These are phyloP conservation scores for Drosophila fuyamai DNA, from an alignment of 1,140 invertebrate species.

Conservation along the genomic window DNA sequence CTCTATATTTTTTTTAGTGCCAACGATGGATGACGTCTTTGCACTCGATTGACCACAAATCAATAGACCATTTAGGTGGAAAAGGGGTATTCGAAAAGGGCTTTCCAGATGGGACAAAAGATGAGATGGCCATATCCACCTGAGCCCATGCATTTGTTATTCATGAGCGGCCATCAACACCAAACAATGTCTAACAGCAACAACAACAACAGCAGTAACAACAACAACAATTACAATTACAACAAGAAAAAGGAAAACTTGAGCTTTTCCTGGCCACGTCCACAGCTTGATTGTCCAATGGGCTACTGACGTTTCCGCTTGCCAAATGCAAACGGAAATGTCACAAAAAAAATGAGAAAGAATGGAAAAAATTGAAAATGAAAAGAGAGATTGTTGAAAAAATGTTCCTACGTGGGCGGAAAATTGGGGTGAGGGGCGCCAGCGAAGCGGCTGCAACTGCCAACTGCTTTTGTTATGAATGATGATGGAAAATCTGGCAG, in stretches of 20 bases:
- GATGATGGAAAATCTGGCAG: constrained; percentile 80
- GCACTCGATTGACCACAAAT: constrained; percentile 64
- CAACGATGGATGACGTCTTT: constrained; percentile 45
- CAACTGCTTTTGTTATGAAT: constrained; percentile 82
- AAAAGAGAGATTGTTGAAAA: constrained; percentile 46
- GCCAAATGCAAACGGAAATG: constrained; percentile 82
- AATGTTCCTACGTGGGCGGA: constrained; percentile 22
- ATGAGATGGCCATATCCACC: constrained; percentile 43
- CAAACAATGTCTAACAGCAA: constrained; percentile 68
- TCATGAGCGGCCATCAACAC: constrained; percentile 80
- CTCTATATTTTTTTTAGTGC: constrained; percentile 1
- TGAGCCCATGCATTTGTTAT: constrained; percentile 75
- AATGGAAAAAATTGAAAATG: constrained; percentile 41
- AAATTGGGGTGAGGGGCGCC: neutral
- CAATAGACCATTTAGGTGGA: constrained; percentile 69
- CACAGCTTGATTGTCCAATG: constrained; percentile 78
- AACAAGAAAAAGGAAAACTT: constrained; percentile 32
- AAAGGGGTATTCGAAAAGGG: constrained; percentile 1
- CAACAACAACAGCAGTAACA: constrained; percentile 9
- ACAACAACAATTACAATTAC: constrained; percentile 20
- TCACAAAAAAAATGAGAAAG: constrained; percentile 46
- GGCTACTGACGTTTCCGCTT: constrained; percentile 78
- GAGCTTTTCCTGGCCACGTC: constrained; percentile 50
- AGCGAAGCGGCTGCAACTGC: constrained; percentile 67
- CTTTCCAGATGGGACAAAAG: constrained; percentile 31